Base-by-base conservation (phyloP, 2,113 vertebrate species). In the Ctenomys sociabilis region DNA sequence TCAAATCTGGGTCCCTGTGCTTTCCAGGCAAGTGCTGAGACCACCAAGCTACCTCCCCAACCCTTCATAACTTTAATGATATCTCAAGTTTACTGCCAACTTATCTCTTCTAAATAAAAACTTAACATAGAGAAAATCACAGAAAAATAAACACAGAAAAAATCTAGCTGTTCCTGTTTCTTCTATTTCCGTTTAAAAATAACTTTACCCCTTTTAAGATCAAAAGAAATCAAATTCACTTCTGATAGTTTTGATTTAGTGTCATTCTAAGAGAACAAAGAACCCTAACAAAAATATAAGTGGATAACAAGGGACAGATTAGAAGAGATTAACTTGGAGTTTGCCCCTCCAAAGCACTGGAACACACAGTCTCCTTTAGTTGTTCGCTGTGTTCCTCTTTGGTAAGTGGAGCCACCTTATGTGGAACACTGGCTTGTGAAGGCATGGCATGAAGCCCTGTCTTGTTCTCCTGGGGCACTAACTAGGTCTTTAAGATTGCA, bases 401-500 rank as follows among this genome's bases (percentile, higher is more conserved):
- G 37, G 40, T 57, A 91, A 92, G 85, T 72, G 66, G 90, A 43
- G 45, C 54, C 92, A 92, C 92, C 87, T 86, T 77, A 68, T 94
- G 94, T 84, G 49, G 49, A 93, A 86, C 24, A 72, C 90, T 30
- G 0, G 0, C 64, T 37, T 83, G 73, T 78, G 66, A 88, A 95
- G 57, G 37, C 83, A 57, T 24, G 26, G 75, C 87, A 70, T 70
- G 84, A 61, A 52, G 85, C 45, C 77, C 8, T 30, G 37, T 49
- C 61, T 19, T 13, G 7, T n/a, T 73, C 88, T 94, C 97, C 96
- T 91, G 96, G 88, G 93, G 97, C 32, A 88, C 63, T 96, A 96
- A 94, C 89, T 63, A 92, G 85, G 88, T 89, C 85, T 95, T 97
- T 96, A 96, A 86, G 92, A 96, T 96, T 92, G 88, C 88, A 89